A percentile compares a stretch with the other conserved stretches of the same genome.
phyloP scores from a whole-genome alignment of 2,888 invertebrate species.

The Cynaeus angustus region DNA sequence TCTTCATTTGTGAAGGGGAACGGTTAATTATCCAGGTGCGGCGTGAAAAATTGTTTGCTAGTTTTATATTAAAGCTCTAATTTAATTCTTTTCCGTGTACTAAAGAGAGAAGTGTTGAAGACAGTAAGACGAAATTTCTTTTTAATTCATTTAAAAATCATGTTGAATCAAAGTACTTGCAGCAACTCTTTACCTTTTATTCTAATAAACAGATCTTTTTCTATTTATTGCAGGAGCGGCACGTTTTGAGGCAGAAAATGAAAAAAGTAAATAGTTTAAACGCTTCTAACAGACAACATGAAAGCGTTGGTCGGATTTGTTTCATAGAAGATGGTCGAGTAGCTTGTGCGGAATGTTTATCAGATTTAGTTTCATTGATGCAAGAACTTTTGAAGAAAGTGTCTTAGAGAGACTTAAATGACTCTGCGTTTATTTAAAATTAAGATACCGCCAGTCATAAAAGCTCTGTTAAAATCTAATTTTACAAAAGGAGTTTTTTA shows the following conservation, averaged over 20 bases:
- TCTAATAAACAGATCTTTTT: too few relatives aligned
- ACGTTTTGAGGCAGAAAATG: too few relatives aligned
- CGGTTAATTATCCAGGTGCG: slow-evolving; percentile 8
- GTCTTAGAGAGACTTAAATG: not conserved
- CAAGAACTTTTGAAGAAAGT: not conserved
- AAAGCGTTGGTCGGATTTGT: not conserved
- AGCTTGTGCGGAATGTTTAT: not conserved
- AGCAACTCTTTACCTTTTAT: too few relatives aligned
- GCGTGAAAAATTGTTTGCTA: slow-evolving; percentile 17
- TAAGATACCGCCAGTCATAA: not conserved
- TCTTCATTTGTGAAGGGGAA: slow-evolving; percentile 24
- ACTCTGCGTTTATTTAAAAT: not conserved
- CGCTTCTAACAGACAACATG: not conserved
- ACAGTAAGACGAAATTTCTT: too few relatives aligned
- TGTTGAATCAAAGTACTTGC: too few relatives aligned
- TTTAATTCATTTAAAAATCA: too few relatives aligned
- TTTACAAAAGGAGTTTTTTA: too few relatives aligned
- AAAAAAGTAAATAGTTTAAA: too few relatives aligned
- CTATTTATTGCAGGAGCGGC: too few relatives aligned
- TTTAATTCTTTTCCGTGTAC: not conserved
- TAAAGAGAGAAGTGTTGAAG: too few relatives aligned
- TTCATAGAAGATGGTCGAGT: not conserved
- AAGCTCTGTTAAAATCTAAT: too few relatives aligned
- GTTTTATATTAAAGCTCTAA: not conserved
- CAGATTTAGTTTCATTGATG: not conserved